phyloP scores from a whole-genome alignment of 2,888 invertebrate species.

The Hyppa rectilinea region DNA sequence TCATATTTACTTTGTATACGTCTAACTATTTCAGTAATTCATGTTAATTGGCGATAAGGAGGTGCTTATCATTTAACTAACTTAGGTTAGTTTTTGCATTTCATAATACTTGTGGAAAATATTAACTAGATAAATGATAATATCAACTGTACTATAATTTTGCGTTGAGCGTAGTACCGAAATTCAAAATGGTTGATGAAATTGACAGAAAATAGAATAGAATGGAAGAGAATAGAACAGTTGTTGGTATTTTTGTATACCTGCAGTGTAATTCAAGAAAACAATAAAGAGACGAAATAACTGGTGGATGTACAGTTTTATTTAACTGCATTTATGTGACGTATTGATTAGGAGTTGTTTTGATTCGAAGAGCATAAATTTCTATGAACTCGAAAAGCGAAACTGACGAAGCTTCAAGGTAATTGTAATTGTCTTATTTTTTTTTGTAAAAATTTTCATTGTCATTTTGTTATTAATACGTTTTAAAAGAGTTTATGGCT shows the following conservation, averaged over 20 bases:
- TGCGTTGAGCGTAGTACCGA: constrained; percentile 67
- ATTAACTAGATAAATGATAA: not conserved
- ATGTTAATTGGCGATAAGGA: not conserved
- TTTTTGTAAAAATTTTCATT: constrained; percentile 26
- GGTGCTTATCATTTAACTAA: not conserved
- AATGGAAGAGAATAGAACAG: constrained; percentile 77
- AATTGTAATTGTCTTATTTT: constrained; percentile 70
- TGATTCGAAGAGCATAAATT: constrained; percentile 80
- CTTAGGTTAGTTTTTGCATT: not conserved
- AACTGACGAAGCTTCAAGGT: constrained; percentile 91
- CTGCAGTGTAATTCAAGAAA: constrained; percentile 77
- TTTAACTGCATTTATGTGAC: constrained; percentile 77
- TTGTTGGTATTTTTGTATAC: constrained; percentile 81
- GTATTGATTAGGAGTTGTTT: constrained; percentile 77
- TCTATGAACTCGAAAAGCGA: constrained; percentile 91
- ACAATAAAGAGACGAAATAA: constrained; percentile 56
- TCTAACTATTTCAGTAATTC: not conserved
- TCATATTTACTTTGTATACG: not conserved
- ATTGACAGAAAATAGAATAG: constrained; percentile 79
- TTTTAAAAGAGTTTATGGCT: constrained; percentile 21
- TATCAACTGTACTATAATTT: not conserved
- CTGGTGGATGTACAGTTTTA: constrained; percentile 74
- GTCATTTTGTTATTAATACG: constrained; percentile 29
- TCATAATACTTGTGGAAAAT: not conserved
- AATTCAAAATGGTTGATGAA: constrained; percentile 81